Base-by-base conservation (phyloP, 2,797 vertebrate species). In the Liparis tanakae region DNA sequence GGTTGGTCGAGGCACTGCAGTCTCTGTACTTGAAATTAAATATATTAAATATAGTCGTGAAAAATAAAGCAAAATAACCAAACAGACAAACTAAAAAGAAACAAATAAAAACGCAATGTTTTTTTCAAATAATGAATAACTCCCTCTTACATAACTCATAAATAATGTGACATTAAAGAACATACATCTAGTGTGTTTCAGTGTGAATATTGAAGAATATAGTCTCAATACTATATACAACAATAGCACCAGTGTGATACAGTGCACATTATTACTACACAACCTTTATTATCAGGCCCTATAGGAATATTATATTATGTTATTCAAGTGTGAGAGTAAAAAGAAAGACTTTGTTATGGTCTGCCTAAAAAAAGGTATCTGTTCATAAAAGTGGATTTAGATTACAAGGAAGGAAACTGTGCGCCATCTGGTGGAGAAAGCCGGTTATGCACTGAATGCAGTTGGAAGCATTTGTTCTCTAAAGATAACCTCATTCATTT, bases 391-490 rank as follows among this genome's bases (percentile, higher is more conserved):
- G 14, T 6, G 18, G 5, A 20, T 9, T 33, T 33, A 59, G 12
- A 20, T 34, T 58, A 50, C 0, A 18, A 50, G 48, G n/a, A 20
- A 50, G 48, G 48, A 36, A 48, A 17, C 54, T 7, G 71, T 64
- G 61, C 58, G n/a, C 82, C 83, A 81, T 78, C 87, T 90, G 36
- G 72, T 82, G 80, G 81, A 66, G 22, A 79, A 20, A 5, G 7
- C 5, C n/a, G 12, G 66, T 41, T 6, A 22, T 59, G n/a, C 36
- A 20, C 7, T 54, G 17, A 57, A 58, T 51, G 61, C 15, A 59
- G 22, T 58, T 54, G 37, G 3, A 75, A 60, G 17, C 14, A 55
- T 54, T 46, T 68, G 17, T 10, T 61, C 34, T 30, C 17, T 59
- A 48, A 18, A 54, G 5, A 57, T 60, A 50, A 8, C 0, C 17